Evolutionary conservation across 1,140 invertebrate species (phyloP).

Genomic region (Drosophila azteca): DNA sequence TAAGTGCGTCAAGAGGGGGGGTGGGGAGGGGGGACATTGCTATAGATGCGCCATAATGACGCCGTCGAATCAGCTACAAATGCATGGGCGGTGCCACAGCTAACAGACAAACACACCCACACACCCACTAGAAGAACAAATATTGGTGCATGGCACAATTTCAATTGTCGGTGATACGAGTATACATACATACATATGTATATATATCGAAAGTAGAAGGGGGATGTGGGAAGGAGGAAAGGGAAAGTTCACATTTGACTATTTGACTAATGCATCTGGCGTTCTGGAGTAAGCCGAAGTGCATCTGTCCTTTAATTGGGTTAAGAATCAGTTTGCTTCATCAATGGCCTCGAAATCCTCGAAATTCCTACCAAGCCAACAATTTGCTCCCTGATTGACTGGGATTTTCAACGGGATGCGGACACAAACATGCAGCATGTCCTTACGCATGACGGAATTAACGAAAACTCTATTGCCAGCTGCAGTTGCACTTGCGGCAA

Average conservation of each 20-base stretch:
- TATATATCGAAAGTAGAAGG: too few species aligned
- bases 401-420: conserved; percentile 38
- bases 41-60: conserved; percentile 64
- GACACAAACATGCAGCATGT: conserved; percentile 32
- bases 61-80: conserved; percentile 76
- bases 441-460: conserved; percentile 68
- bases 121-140: conserved; percentile 63
- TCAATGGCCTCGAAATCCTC: conserved; percentile 38
- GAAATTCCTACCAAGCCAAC: conserved; percentile 18
- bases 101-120: background rate
- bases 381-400: conserved; percentile 45
- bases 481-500: conserved; percentile 12
- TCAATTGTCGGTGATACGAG: conserved; percentile 63
- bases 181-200: background rate
- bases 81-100: conserved; percentile 20
- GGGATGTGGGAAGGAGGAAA: too few species aligned
- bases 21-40: background rate
- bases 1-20: conserved; percentile 52
- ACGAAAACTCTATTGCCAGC: conserved; percentile 48
- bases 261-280: conserved; percentile 10
- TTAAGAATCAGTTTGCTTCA: conserved; percentile 14
- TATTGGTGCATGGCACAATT: conserved; percentile 68
- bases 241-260: conserved; percentile 13
- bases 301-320: background rate
- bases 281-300: background rate